Conservation (phyloP, 2,888 invertebrate genomes). For the Erebia aethiops region DNA sequence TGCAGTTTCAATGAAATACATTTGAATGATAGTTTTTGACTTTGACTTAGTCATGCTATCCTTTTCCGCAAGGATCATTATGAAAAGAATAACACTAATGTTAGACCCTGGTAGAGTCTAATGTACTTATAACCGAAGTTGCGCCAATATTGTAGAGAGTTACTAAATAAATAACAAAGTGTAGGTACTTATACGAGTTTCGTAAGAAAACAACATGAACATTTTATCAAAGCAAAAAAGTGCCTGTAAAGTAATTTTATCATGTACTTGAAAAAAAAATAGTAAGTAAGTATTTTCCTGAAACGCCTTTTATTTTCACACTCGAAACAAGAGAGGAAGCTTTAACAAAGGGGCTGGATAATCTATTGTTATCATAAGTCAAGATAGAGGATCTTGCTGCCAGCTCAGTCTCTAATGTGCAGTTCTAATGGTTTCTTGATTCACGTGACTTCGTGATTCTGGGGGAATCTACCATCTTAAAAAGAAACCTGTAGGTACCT, state of each 20-base stretch:
- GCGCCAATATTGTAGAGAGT: too few species aligned
- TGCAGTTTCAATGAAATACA: too few species aligned
- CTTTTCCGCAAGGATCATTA: too few species aligned
- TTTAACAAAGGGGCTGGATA: constrained; percentile 26
- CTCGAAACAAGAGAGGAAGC: constrained; percentile 16
- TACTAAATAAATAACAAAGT: too few species aligned
- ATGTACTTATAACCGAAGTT: too few species aligned
- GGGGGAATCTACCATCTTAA: constrained; percentile 10
- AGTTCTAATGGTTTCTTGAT: constrained; percentile 23
- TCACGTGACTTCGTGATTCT: background rate
- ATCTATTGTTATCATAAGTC: constrained; percentile 35
- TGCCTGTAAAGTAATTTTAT: background rate
- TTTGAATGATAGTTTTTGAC: too few species aligned
- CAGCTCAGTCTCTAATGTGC: constrained; percentile 25
- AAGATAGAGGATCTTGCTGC: constrained; percentile 26
- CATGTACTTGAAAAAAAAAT: background rate
- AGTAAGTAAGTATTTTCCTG: constrained; percentile 6
- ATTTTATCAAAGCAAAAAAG: background rate
- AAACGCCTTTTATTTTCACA: constrained; percentile 19
- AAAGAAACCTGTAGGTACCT: too few species aligned
- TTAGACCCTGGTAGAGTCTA: too few species aligned
- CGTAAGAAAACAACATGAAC: too few species aligned
- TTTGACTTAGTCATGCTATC: too few species aligned
- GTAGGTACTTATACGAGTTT: too few species aligned
- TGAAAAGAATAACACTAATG: too few species aligned